Evolutionary conservation across 2,113 vertebrate species (phyloP).

Genomic region (Holacanthus passer): DNA sequence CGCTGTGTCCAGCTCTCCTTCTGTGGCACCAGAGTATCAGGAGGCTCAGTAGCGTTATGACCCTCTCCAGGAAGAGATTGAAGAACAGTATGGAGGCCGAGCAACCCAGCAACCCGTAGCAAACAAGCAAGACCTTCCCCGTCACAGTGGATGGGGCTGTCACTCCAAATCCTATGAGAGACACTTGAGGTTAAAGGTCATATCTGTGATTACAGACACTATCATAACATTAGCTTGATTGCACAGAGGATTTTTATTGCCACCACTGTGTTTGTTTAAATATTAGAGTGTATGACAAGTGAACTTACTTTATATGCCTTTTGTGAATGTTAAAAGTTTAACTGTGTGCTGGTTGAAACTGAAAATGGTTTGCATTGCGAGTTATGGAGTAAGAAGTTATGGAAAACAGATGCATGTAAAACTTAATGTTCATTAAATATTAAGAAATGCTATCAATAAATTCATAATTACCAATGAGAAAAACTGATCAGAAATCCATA

Average conservation of each 20-base stretch:
- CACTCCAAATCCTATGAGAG: constrained; percentile 77
- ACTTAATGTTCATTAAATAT: too few relatives aligned
- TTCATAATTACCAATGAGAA: too few relatives aligned
- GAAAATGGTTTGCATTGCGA: not conserved
- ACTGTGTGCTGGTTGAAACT: too few relatives aligned
- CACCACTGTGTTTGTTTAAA: not conserved
- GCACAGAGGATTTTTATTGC: not conserved
- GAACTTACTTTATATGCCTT: not conserved
- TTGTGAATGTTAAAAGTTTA: not conserved
- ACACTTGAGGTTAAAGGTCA: constrained; percentile 5
- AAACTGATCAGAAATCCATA: not conserved
- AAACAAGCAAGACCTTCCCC: constrained; percentile 78
- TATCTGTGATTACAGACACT: not conserved
- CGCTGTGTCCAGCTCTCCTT: constrained; percentile 4
- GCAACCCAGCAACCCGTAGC: constrained; percentile 79
- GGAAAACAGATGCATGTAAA: not conserved
- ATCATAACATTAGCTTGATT: not conserved
- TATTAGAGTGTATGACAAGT: not conserved
- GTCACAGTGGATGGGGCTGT: constrained; percentile 70
- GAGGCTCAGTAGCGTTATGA: constrained; percentile 66
- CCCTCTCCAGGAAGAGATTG: constrained; percentile 67
- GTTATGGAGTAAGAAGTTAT: not conserved
- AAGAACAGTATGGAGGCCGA: constrained; percentile 77
- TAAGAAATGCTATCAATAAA: not conserved
- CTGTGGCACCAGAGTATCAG: constrained; percentile 57